Evolutionary conservation across 2,797 vertebrate genomes (phyloP).

Genomic region (Furcifer pardalis): DNA sequence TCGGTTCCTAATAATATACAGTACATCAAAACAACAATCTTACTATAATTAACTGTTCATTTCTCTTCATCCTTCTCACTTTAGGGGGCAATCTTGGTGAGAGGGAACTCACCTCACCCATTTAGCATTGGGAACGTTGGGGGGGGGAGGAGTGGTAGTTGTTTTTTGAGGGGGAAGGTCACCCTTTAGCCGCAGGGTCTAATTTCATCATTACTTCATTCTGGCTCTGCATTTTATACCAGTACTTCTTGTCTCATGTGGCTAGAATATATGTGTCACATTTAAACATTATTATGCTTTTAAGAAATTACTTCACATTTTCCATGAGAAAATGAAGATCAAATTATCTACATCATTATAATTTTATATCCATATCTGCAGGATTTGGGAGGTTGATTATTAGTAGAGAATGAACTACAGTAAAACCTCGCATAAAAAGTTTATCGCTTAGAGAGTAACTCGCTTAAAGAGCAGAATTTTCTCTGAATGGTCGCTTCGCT

Average conservation of each 20-base stretch:
- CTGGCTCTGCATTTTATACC: not conserved
- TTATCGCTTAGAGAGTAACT: too few relatives aligned
- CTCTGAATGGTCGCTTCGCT: too few relatives aligned
- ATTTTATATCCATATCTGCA: not conserved
- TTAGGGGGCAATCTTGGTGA: not conserved
- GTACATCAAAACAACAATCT: not conserved
- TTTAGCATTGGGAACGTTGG: not conserved
- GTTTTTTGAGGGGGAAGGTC: not conserved
- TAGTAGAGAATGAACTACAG: not conserved
- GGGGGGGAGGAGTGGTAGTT: not conserved
- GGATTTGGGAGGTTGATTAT: not conserved
- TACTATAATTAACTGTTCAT: not conserved
- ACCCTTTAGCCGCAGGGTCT: not conserved
- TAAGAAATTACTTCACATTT: not conserved
- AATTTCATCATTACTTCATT: not conserved
- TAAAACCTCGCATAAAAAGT: too few relatives aligned
- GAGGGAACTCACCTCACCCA: not conserved
- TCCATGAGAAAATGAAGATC: not conserved
- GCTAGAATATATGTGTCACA: not conserved
- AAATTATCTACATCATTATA: not conserved
- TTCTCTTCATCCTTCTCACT: not conserved
- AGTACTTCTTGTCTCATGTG: not conserved
- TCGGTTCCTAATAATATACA: not conserved
- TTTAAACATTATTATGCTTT: not conserved
- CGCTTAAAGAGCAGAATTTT: too few relatives aligned